Conservation (phyloP, 2,113 vertebrate species). For the Forbesichthys papilliferus region DNA sequence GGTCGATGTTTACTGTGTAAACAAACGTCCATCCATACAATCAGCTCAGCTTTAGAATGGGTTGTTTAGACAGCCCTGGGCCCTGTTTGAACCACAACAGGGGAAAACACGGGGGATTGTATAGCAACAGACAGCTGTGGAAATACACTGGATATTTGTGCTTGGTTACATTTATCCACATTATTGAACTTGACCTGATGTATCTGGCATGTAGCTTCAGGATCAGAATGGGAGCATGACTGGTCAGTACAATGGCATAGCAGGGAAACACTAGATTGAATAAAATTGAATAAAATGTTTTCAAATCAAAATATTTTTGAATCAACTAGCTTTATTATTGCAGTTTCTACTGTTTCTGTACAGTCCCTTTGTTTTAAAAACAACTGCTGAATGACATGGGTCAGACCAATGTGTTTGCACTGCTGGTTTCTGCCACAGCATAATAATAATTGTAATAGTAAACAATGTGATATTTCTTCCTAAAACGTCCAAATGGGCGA, state of each 20-base stretch:
- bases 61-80: not conserved
- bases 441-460: too few species aligned
- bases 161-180: conserved; percentile 4
- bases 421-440: too few species aligned
- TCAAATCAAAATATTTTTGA: too few species aligned
- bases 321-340: too few species aligned
- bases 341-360: too few species aligned
- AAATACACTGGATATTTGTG: conserved; percentile 16
- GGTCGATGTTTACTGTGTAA: conserved; percentile 10
- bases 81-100: not conserved
- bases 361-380: too few species aligned
- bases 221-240: not conserved
- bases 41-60: not conserved
- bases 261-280: too few species aligned
- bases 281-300: too few species aligned
- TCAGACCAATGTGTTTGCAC: too few species aligned
- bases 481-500: too few species aligned
- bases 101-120: conserved; percentile 16
- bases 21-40: not conserved
- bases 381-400: too few species aligned
- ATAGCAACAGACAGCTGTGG: conserved; percentile 2
- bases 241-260: not conserved
- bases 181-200: conserved; percentile 6
- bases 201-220: not conserved
- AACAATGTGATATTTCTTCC: too few species aligned